Evolutionary conservation across 2,113 vertebrate genomes (phyloP), one percentile per base, ranked within the genome.

Genomic region (Athene noctua): DNA sequence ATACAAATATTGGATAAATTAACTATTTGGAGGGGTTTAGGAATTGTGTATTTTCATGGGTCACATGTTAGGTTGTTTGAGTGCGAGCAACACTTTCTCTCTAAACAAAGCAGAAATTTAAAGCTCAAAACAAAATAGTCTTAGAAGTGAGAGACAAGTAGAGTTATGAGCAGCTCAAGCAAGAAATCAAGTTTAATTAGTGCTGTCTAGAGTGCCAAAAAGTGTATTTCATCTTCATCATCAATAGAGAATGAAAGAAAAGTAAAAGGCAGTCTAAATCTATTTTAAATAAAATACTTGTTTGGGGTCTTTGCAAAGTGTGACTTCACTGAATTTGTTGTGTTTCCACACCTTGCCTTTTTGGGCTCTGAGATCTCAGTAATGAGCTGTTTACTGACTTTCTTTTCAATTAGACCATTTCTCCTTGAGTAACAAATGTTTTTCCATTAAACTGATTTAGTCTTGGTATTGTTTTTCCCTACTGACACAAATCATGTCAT

Each of bases 181-280:
- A 95, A 94, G 89, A 96, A 95, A 88, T 94, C 89, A 91, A 55
- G 78, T 91, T 95, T 96, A 94, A 97, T 96, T 96, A 81, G 92
- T 97, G 55, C 89, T 0, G 32, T 85, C 78, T 90, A 22, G n/a
- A 71, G 44, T 91, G 78, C n/a, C 74, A 88, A 77, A 91, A 94
- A 85, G 62, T 78, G 51, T 58, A 83, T 96, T 96, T 96, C 74
- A 96, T 97, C 96, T 92, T 95, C 71, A 73, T 57, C 92, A 91
- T 89, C 86, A 94, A 83, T 58, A 82, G 57, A 80, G 61, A 94
- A 92, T 68, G 40, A 94, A 93, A 86, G 40, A 68, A 78, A 77
- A 86, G 38, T 23, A 90, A 91, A 94, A 92, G 57, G 5, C 32
- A 78, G 15, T 54, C 55, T 90, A 89, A 80, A 82, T 51, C 40